Conservation (phyloP, 1,140 invertebrate species). For the Scaptodrosophila lebanonensis region DNA sequence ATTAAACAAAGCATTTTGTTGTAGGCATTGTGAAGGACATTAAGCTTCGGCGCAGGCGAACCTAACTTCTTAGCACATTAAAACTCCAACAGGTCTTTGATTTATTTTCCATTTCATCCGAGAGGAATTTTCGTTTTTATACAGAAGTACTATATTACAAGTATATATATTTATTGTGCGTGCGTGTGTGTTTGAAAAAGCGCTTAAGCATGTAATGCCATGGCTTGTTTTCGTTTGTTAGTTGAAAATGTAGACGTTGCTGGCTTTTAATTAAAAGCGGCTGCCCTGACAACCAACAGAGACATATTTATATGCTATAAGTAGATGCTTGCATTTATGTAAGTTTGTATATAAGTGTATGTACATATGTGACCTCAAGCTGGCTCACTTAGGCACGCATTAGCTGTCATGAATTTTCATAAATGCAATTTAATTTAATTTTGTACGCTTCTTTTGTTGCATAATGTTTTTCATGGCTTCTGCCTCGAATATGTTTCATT, state of each 20-base stretch:
- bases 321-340: too few relatives aligned
- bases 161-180: too few relatives aligned
- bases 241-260: constrained; percentile 1
- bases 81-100: too few relatives aligned
- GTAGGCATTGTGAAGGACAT: too few relatives aligned
- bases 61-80: too few relatives aligned
- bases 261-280: constrained; percentile 10
- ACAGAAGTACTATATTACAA: too few relatives aligned
- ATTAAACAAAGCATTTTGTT: too few relatives aligned
- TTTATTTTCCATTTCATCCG: too few relatives aligned
- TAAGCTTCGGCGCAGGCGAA: too few relatives aligned
- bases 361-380: neutral
- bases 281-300: neutral
- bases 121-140: too few relatives aligned
- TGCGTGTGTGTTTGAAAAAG: too few relatives aligned
- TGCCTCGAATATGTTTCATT: constrained; percentile 39
- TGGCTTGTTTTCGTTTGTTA: constrained; percentile 3
- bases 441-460: neutral
- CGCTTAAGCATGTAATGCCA: constrained; percentile 10
- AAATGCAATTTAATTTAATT: constrained; percentile 14
- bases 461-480: neutral
- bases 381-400: constrained; percentile 7
- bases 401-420: constrained; percentile 8
- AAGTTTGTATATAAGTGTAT: neutral
- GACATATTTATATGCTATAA: too few relatives aligned